phyloP scores from a whole-genome alignment of 2,113 vertebrate genomes.

The Rissa tridactyla region DNA sequence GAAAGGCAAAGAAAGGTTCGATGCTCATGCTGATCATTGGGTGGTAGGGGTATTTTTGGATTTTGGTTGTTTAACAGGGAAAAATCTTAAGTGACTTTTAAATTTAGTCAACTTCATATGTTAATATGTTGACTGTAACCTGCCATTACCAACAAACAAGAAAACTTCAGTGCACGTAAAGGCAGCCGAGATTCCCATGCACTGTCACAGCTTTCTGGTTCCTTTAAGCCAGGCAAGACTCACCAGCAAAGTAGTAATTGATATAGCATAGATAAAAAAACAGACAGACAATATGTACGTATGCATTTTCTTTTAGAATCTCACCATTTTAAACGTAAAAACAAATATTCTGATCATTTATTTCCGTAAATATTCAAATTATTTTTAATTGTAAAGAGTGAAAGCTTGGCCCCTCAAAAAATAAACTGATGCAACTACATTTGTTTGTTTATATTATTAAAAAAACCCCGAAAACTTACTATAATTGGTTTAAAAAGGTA shows the following conservation, averaged over 20 bases:
- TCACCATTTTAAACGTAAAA: background rate
- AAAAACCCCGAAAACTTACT: background rate
- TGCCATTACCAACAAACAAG: background rate
- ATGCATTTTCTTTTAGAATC: background rate
- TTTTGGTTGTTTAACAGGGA: background rate
- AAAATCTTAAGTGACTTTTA: background rate
- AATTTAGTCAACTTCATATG: background rate
- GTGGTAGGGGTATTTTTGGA: background rate
- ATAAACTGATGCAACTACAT: background rate
- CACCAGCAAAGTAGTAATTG: background rate
- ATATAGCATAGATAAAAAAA: background rate
- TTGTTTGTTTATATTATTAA: background rate
- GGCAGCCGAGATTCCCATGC: background rate
- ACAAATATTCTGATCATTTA: background rate
- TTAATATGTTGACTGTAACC: background rate
- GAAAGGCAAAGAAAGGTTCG: background rate
- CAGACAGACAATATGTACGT: background rate
- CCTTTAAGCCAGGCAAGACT: background rate
- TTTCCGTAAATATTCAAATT: background rate
- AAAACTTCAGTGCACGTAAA: background rate
- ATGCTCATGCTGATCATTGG: fast-evolving
- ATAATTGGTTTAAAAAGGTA: background rate
- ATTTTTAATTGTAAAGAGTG: background rate
- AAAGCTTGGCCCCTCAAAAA: background rate
- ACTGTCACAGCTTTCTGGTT: background rate